Percentiles rank a stretch among this genome's conserved stretches.
Evolutionary conservation across 2,113 vertebrate species (phyloP).

Genomic region (Toxotes chatareus): DNA sequence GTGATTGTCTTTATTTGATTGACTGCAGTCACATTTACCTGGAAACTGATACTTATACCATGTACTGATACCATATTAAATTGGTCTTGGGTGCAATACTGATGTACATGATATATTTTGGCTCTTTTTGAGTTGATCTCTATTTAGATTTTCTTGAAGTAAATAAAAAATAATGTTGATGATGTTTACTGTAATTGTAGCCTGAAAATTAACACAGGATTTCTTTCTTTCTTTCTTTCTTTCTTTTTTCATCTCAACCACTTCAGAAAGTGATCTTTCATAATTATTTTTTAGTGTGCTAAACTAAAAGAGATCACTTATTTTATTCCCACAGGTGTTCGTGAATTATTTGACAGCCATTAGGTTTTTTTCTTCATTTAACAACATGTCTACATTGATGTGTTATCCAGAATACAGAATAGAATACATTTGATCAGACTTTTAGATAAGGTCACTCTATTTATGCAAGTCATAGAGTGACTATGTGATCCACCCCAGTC

Average conservation of each 20-base stretch:
- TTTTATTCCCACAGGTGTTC: conserved; percentile 20
- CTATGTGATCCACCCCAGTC: conserved; percentile 55
- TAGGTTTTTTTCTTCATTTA: too few species aligned
- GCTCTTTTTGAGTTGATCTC: not conserved
- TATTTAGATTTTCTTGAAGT: conserved; percentile 7
- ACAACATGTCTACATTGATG: not conserved
- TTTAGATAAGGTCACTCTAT: conserved; percentile 17
- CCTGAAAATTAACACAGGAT: not conserved
- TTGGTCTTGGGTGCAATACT: not conserved
- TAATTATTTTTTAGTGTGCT: not conserved
- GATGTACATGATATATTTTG: not conserved
- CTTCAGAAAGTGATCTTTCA: not conserved
- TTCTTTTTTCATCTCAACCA: not conserved
- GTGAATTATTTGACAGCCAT: too few species aligned
- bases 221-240: not conserved
- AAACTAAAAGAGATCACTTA: not conserved
- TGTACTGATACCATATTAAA: not conserved
- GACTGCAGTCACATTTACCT: not conserved
- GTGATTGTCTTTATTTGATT: not conserved
- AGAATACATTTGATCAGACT: conserved; percentile 21
- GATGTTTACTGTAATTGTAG: not conserved
- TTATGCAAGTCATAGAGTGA: conserved; percentile 28
- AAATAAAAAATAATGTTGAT: conserved; percentile 12
- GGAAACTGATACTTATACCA: not conserved
- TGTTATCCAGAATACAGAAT: not conserved